Percentiles rank a stretch among this genome's conserved stretches.
These are phyloP conservation scores for Serilophus lunatus DNA, from an alignment of 2,113 vertebrate genomes.

Conservation along the genomic window DNA sequence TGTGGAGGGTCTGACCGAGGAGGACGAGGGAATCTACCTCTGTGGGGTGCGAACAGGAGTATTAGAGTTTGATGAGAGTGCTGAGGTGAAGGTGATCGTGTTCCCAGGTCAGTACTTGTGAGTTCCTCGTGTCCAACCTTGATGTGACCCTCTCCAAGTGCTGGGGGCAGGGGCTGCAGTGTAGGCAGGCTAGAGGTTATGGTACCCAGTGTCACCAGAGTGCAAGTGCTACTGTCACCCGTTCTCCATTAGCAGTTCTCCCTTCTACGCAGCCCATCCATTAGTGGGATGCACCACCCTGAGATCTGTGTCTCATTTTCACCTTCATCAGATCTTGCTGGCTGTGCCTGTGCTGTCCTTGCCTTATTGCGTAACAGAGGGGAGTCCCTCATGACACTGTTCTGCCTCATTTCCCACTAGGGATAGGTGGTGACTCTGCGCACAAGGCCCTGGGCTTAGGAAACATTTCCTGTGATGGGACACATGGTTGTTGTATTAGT, in stretches of 20 bases:
- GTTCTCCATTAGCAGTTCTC: accelerated
- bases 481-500: background rate
- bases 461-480: accelerated
- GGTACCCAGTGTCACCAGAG: no score
- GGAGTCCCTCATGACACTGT: background rate
- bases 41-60: accelerated
- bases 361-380: background rate
- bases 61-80: accelerated
- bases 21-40: accelerated
- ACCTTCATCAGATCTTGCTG: background rate
- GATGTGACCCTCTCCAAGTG: no score
- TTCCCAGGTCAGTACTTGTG: background rate
- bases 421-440: background rate
- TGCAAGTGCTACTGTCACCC: background rate
- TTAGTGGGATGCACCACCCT: background rate
- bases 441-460: background rate
- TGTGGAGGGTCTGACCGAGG: accelerated
- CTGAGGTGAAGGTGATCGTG: accelerated
- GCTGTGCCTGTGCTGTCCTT: background rate
- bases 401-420: background rate
- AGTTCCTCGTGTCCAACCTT: accelerated
- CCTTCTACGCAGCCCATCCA: accelerated
- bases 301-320: background rate
- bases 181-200: no score
- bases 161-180: background rate